Conservation (phyloP, 2,888 invertebrate species). For the Barypeithes pellucidus region DNA sequence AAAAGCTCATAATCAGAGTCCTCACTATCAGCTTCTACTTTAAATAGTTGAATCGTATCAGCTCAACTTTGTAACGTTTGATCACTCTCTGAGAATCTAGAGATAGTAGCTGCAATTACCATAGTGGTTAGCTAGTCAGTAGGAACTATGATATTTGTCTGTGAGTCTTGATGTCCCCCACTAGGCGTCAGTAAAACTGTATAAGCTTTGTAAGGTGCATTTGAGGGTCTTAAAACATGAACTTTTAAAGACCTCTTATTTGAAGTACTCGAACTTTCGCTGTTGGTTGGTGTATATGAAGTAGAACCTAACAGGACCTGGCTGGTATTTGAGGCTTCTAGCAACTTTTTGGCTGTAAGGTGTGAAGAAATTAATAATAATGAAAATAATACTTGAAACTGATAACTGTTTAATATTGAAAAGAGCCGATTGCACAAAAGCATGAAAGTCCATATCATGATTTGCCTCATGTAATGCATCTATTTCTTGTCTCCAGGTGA, state of each 20-base stretch:
- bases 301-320: conserved; percentile 32
- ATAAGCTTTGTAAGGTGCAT: conserved; percentile 21
- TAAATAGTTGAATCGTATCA: too few species aligned
- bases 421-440: conserved; percentile 64
- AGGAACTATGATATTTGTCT: too few species aligned
- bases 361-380: conserved; percentile 58
- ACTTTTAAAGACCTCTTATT: conserved; percentile 1
- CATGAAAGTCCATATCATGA: conserved; percentile 69
- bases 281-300: conserved; percentile 35
- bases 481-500: conserved; percentile 81
- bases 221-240: conserved; percentile 9
- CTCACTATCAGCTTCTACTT: too few species aligned
- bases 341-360: conserved; percentile 58
- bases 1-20: too few species aligned
- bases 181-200: background rate
- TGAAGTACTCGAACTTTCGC: conserved; percentile 18
- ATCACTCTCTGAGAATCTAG: too few species aligned
- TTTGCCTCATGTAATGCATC: conserved; percentile 73
- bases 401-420: conserved; percentile 58
- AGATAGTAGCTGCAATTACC: too few species aligned
- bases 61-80: too few species aligned
- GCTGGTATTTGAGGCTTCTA: conserved; percentile 40
- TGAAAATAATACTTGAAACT: conserved; percentile 59
- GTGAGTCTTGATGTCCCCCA: too few species aligned
- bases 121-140: too few species aligned